Conservation (phyloP, 2,797 vertebrate genomes). For the Vultur gryphus region DNA sequence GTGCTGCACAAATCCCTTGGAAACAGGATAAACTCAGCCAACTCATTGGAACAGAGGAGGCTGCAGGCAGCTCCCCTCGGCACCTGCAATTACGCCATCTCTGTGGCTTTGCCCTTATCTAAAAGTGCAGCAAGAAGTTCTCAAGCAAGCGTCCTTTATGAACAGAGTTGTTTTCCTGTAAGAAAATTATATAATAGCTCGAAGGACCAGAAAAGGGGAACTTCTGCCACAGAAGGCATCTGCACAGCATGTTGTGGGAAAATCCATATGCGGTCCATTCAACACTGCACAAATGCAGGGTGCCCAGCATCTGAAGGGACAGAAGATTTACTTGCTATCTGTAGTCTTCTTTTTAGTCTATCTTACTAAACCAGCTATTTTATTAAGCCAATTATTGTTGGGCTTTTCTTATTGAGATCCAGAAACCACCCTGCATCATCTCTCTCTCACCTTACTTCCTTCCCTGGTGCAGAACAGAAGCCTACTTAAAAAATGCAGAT, state of each 20-base stretch:
- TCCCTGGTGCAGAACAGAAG: not conserved
- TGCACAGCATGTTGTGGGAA: accelerated
- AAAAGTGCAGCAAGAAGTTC: not conserved
- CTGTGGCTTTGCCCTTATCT: not conserved
- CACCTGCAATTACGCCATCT: not conserved
- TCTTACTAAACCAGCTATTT: not conserved
- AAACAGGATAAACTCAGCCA: not conserved
- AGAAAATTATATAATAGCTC: not conserved
- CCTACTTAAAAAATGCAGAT: not conserved
- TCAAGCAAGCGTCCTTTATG: not conserved
- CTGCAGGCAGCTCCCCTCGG: not conserved
- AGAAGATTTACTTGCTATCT: not conserved
- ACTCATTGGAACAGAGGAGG: not conserved
- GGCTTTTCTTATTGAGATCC: not conserved
- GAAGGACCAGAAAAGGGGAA: not conserved
- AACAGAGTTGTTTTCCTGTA: not conserved
- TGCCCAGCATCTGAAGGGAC: not conserved
- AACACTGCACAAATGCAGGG: not conserved
- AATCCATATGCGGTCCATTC: not conserved
- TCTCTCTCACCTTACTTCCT: not conserved
- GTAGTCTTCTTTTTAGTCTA: not conserved
- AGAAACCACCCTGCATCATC: not conserved
- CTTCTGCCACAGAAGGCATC: not conserved
- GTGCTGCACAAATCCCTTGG: not conserved
- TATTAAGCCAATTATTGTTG: not conserved